Base-by-base conservation (phyloP, 2,888 invertebrate genomes). In the Pycnomerus fuliginosus region DNA sequence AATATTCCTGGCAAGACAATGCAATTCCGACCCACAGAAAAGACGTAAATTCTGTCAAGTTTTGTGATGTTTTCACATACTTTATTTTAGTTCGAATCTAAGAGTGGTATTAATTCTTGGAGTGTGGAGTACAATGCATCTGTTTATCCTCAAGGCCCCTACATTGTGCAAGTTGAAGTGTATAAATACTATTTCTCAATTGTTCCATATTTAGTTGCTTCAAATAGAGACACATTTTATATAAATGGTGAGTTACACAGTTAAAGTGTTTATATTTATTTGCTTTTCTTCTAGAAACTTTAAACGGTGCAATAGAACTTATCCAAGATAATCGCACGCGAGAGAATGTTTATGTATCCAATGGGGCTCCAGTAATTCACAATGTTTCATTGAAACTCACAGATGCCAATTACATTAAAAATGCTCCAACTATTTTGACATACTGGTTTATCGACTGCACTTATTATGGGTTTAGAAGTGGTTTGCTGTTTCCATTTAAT, bases 381-480 rank as follows among this genome's bases (percentile, higher is more conserved):
- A 71, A 70, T 31, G 72, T 90, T 24, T 64, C 70, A 24, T 61
- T 90, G 8, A 77, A 77, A 2, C 68, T 77, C 14, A 75, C 79
- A 11, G 90, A 90, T 67, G 59, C 74, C 20, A 69, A 77, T 34
- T 87, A 76, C 65, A 66, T 90, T 13, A 64, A 62, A 15, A 71
- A 75, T 39, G 78, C 81, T 2, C 78, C 79, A 2, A 72, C 67
- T 4, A 72, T 86, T 8, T 68, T 78, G 15, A 84, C 85, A 0
- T 86, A 81, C 67, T 90, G 90, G 90, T 90, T 88, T 61, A 76
- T 87, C 46, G 86, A 90, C 68, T 90, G 90, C 62, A 71, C 76
- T 35, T 84, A 83, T 60, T 75, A 83, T 35, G 87, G 85, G 22
- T 73, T 79, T 48, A 80, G 83, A 0, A 72, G 75, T 36, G 80